phyloP scores from a whole-genome alignment of 2,888 invertebrate genomes.

The Lysandra bellargus region DNA sequence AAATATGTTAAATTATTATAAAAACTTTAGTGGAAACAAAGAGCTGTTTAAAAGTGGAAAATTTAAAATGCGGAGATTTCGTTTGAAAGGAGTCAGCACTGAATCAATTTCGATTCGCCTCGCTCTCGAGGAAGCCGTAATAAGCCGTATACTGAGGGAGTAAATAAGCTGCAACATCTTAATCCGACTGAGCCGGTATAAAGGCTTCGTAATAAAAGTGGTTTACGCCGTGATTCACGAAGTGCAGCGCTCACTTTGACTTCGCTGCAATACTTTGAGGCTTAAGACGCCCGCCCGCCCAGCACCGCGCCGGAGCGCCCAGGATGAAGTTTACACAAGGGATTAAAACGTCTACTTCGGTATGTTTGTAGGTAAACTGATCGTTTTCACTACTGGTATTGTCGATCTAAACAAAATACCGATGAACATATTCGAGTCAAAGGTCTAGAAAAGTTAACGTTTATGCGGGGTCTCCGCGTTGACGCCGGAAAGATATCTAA shows the following conservation, averaged over 20 bases:
- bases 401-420: background rate
- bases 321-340: slow-evolving; percentile 70
- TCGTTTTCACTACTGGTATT: background rate
- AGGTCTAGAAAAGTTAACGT: too few species aligned
- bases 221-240: slow-evolving; percentile 46
- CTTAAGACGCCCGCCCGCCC: slow-evolving; percentile 56
- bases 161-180: slow-evolving; percentile 13
- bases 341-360: slow-evolving; percentile 50
- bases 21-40: background rate
- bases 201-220: slow-evolving; percentile 38
- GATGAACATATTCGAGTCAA: background rate
- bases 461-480: too few species aligned
- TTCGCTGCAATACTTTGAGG: slow-evolving; percentile 44
- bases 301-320: slow-evolving; percentile 45
- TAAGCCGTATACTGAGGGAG: slow-evolving; percentile 17
- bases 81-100: background rate
- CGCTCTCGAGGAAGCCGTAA: slow-evolving; percentile 10
- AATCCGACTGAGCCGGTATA: slow-evolving; percentile 20
- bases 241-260: slow-evolving; percentile 38
- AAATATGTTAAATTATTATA: background rate
- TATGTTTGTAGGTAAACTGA: background rate
- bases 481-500: background rate
- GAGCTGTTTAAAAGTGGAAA: background rate
- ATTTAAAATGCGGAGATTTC: background rate
- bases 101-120: slow-evolving; percentile 1